Evolutionary conservation across 2,888 invertebrate genomes (phyloP), one percentile per base, ranked within the genome.

Genomic region (Drosophila pullipes): DNA sequence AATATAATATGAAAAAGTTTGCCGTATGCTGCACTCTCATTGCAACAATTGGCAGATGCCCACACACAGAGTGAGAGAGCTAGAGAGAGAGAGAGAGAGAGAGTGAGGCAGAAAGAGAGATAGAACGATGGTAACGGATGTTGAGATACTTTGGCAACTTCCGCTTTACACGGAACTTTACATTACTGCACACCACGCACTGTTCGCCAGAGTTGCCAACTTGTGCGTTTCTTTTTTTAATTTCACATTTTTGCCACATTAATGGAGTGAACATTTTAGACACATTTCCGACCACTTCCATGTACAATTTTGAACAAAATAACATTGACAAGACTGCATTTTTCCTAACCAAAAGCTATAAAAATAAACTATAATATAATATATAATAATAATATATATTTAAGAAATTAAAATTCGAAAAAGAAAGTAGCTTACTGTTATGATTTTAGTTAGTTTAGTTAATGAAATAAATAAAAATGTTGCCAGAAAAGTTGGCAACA

Each of bases 111-210:
- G n/a, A 31, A 22, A 25, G 37, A 10, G 53, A 13, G 44, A 11
- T 25, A 16, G 54, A 10, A 31, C 30, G 7, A 22, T 28, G 25
- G 49, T 39, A 44, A 69, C 89, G 84, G 84, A 84, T 86, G 89
- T 89, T 75, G 69, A 73, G 82, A 62, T 39, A 64, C 63, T 41
- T 52, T 59, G 63, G 58, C 78, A 82, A 89, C 90, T 85, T 89
- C 85, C 85, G 90, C 80, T 78, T 77, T 30, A 66, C 71, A 76
- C 75, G 52, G 53, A 41, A 62, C 58, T 79, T 80, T 74, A 82
- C 82, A 87, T 69, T 72, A 69, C 61, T 70, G 71, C 89, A 86
- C 89, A 85, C 80, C 84, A 61, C 82, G 54, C 59, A 30, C 63
- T 62, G 59, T 53, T 66, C 63, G 52, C 70, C 70, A 31, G 44